Conservation (phyloP, 1,140 invertebrate species). For the Stegodyphus mimosarum region DNA sequence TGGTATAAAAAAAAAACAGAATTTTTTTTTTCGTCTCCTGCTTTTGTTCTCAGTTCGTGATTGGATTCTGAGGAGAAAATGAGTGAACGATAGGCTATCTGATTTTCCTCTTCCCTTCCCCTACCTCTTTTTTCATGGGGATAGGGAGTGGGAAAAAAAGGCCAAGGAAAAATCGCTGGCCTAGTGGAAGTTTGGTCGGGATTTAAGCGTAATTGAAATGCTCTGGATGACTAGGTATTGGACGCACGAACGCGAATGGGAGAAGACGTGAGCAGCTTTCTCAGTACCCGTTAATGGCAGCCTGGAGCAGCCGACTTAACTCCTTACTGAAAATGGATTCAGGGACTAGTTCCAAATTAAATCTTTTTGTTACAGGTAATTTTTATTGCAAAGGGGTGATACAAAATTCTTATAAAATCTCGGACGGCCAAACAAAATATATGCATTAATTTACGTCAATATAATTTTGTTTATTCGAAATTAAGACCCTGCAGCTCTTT, state of each 20-base stretch:
- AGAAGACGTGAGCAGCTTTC: slow-evolving; percentile 51
- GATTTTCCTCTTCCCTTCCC: slow-evolving; percentile 13
- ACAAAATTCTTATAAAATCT: too few species aligned
- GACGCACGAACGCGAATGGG: slow-evolving; percentile 50
- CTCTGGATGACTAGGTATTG: slow-evolving; percentile 55
- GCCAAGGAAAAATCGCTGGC: slow-evolving; percentile 34
- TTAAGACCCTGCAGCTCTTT: too few species aligned
- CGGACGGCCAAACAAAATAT: too few species aligned
- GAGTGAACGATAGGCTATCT: slow-evolving; percentile 51
- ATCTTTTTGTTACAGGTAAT: too few species aligned
- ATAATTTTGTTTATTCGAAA: too few species aligned
- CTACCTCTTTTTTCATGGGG: not conserved
- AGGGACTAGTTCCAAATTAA: not conserved
- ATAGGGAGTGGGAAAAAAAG: slow-evolving; percentile 12
- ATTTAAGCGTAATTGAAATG: slow-evolving; percentile 61
- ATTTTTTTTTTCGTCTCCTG: not conserved
- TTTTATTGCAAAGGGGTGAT: too few species aligned
- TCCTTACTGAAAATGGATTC: slow-evolving; percentile 15
- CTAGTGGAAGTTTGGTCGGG: slow-evolving; percentile 60
- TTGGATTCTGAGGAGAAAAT: slow-evolving; percentile 59
- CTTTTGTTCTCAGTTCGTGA: slow-evolving; percentile 57
- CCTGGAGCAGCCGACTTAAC: slow-evolving; percentile 6
- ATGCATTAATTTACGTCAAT: too few species aligned
- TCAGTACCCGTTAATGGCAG: slow-evolving; percentile 49
- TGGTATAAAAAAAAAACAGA: not conserved